Base-by-base conservation (phyloP, 2,888 invertebrate genomes). In the Petrolisthes cinctipes region DNA sequence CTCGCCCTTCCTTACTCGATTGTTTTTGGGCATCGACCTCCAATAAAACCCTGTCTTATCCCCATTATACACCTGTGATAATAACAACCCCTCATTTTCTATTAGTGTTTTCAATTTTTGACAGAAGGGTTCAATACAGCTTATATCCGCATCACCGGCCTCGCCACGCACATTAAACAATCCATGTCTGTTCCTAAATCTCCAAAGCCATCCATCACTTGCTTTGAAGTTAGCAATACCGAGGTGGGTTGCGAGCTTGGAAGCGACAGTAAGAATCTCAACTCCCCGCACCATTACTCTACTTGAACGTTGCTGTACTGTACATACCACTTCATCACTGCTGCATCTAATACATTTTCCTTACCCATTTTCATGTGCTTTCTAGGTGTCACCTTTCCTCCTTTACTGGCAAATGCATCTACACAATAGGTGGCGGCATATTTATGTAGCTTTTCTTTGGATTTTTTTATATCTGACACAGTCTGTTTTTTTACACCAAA, bases 401-500 rank as follows among this genome's bases (percentile, higher is more conserved):
- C 0, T 61, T 20, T 4, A 4, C 1, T 4, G 9, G 78, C 7
- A 0, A 51, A 53, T 14, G 54, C 57, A 4, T 80, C 80, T 23
- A 80, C 57, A 53, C 51, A 56, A 80, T 56, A 80, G 0, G 0
- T 57, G 1, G 57, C n/a, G 9, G 56, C 80, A 56, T 80, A 82
- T 23, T 57, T 54, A 0, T 23, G 0, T 0, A 82, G 7, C 81
- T 82, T 82, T 2, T 20, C 81, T 68, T 82, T 82, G 6, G 81
- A 3, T 5, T 54, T 61, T 0, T 17, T 5, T 4, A 82, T 82
- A 51, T 61, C 81, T 11, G 81, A 82, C 3, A 61, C 81, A 0
- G 81, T 82, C 54, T 82, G 81, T 61, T 82, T 82, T 23, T 82
- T 61, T 1, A 61, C 66, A 0, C 81, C 81, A 61, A 61, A 82